Percentiles rank a stretch among this genome's conserved stretches.
phyloP scores from a whole-genome alignment of 2,888 invertebrate species.

The Yponomeuta evonymella region DNA sequence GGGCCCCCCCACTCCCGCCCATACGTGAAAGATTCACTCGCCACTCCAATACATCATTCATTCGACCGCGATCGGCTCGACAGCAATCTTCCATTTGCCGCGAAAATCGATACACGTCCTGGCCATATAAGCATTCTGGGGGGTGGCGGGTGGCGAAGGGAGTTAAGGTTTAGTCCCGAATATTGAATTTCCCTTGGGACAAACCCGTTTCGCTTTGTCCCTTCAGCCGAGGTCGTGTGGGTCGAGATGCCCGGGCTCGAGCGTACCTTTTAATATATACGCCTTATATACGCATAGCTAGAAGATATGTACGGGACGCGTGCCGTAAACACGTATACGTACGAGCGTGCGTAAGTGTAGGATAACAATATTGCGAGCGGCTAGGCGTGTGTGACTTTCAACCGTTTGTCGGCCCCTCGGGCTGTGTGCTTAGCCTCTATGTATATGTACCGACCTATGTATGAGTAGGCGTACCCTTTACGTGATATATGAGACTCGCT shows the following conservation, averaged over 20 bases:
- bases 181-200: conserved; percentile 78
- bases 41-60: conserved; percentile 74
- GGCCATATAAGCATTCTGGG: conserved; percentile 77
- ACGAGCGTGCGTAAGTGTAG: conserved; percentile 50
- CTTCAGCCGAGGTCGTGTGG: conserved; percentile 73
- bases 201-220: conserved; percentile 77
- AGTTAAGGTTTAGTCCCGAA: conserved; percentile 77
- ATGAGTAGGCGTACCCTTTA: conserved; percentile 54
- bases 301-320: conserved; percentile 22
- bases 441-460: conserved; percentile 37
- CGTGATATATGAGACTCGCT: conserved; percentile 55
- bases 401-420: conserved; percentile 66
- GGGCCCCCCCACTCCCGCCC: conserved; percentile 20
- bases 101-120: conserved; percentile 76
- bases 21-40: conserved; percentile 66
- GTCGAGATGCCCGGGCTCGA: conserved; percentile 66
- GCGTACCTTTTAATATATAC: conserved; percentile 15
- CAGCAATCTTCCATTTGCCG: conserved; percentile 77
- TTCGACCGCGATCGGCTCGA: conserved; percentile 73
- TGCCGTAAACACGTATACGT: conserved; percentile 32
- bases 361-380: conserved; percentile 72
- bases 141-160: conserved; percentile 73
- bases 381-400: conserved; percentile 69
- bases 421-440: conserved; percentile 45
- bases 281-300: conserved; percentile 12